Evolutionary conservation across 2,797 vertebrate species (phyloP).

Genomic region (Myiotriccus ornatus): DNA sequence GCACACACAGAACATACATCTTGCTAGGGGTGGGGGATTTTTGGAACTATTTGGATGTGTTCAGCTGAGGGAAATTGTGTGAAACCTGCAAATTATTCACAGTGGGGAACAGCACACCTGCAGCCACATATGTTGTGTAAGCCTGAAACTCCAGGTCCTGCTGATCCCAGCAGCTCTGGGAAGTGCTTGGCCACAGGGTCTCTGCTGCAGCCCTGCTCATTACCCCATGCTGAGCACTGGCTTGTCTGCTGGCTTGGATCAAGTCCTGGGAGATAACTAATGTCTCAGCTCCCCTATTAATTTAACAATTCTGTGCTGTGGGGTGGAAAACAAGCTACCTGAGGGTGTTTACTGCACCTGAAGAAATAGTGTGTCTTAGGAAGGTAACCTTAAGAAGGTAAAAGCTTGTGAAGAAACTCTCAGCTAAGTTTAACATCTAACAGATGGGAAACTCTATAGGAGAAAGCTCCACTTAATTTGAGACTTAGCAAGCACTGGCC

Average conservation of each 20-base stretch:
- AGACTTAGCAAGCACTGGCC: not conserved
- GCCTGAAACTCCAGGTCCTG: not conserved
- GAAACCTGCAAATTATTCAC: not conserved
- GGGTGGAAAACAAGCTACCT: not conserved
- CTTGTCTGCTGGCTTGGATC: not conserved
- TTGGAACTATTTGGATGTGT: not conserved
- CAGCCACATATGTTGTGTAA: fast-evolving
- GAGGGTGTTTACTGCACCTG: not conserved
- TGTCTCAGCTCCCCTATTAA: not conserved
- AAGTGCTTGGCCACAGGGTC: no score
- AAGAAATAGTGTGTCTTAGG: not conserved
- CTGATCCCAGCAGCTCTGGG: not conserved
- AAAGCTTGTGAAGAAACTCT: not conserved
- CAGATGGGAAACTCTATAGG: not conserved
- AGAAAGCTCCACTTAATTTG: not conserved
- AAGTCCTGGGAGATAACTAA: not conserved
- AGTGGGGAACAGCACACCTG: not conserved
- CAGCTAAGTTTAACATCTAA: not conserved
- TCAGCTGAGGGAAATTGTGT: not conserved
- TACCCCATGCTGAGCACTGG: not conserved
- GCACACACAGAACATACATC: not conserved
- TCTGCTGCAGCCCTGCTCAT: not conserved
- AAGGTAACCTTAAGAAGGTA: not conserved
- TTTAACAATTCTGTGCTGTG: no score
- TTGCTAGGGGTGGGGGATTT: not conserved